These are phyloP conservation scores for Porphyrio hochstetteri DNA, from an alignment of 2,113 vertebrate species.

Conservation along the genomic window DNA sequence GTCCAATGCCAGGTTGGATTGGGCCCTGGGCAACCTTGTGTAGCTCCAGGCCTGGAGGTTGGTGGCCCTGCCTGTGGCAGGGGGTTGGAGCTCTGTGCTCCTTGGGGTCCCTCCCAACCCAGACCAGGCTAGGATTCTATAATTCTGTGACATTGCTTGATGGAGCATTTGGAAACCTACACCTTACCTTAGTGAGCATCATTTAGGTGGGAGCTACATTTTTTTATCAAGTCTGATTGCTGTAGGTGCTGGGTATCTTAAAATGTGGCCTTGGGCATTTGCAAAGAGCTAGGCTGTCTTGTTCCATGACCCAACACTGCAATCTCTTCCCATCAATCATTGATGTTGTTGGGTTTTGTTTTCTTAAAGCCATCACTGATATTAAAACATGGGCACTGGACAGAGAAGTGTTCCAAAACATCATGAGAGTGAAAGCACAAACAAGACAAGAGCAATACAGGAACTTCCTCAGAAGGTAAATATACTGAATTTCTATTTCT, in stretches of 20 bases:
- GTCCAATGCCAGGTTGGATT: no score
- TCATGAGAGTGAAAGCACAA: constrained; percentile 93
- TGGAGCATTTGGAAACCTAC: background rate
- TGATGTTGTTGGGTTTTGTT: background rate
- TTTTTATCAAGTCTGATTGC: background rate
- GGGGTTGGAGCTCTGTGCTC: no score
- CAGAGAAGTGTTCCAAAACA: constrained; percentile 92
- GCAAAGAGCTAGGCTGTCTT: background rate
- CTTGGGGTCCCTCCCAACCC: no score
- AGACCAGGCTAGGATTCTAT: no score
- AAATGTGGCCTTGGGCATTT: background rate
- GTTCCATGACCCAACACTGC: background rate
- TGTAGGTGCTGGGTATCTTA: background rate
- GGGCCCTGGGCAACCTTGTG: no score
- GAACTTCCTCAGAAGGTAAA: constrained; percentile 91
- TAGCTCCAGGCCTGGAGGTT: no score
- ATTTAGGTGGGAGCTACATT: background rate
- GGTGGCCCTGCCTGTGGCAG: no score
- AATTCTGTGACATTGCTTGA: fast-evolving
- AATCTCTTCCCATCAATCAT: background rate
- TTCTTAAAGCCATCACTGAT: constrained; percentile 81
- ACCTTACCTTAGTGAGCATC: background rate
- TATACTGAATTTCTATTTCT: background rate
- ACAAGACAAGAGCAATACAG: constrained; percentile 87
- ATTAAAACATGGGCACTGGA: constrained; percentile 91